A percentile compares a stretch with the other conserved stretches of the same genome.
Conservation (phyloP, 1,140 invertebrate species). For the Berghia stephanieae region DNA sequence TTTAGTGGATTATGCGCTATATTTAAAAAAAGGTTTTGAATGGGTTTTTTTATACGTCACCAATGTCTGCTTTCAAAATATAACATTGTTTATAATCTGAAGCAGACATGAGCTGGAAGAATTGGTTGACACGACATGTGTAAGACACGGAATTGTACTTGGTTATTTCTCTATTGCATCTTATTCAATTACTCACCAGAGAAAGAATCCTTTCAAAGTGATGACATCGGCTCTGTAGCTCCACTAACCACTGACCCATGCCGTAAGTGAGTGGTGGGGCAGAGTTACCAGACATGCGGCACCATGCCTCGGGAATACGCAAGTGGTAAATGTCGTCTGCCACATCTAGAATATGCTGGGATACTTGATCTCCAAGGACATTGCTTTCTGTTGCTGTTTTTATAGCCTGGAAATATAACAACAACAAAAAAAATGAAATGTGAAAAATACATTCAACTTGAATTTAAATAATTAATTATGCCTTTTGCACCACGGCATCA, state of each 20-base stretch:
- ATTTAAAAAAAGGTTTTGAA: too few relatives aligned
- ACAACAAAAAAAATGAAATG: background rate
- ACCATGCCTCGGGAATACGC: slow-evolving; percentile 62
- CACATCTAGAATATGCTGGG: slow-evolving; percentile 53
- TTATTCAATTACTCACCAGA: slow-evolving; percentile 42
- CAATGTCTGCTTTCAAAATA: too few relatives aligned
- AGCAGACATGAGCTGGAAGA: too few relatives aligned
- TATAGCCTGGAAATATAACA: slow-evolving; percentile 52
- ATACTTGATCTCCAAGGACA: slow-evolving; percentile 59
- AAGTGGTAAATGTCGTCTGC: slow-evolving; percentile 64
- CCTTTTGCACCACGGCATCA: too few relatives aligned
- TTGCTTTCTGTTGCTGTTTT: slow-evolving; percentile 61
- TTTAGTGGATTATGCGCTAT: too few relatives aligned
- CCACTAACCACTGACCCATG: slow-evolving; percentile 60
- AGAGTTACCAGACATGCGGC: slow-evolving; percentile 54
- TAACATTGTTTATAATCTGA: too few relatives aligned
- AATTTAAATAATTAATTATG: too few relatives aligned
- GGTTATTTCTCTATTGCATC: background rate
- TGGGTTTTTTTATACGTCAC: too few relatives aligned
- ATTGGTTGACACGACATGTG: too few relatives aligned
- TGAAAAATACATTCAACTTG: too few relatives aligned
- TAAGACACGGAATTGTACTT: background rate
- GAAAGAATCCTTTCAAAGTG: slow-evolving; percentile 65
- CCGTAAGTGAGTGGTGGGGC: slow-evolving; percentile 58
- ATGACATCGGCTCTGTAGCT: slow-evolving; percentile 57